Evolutionary conservation across 1,140 invertebrate species (phyloP).

Genomic region (Ceratina australensis): DNA sequence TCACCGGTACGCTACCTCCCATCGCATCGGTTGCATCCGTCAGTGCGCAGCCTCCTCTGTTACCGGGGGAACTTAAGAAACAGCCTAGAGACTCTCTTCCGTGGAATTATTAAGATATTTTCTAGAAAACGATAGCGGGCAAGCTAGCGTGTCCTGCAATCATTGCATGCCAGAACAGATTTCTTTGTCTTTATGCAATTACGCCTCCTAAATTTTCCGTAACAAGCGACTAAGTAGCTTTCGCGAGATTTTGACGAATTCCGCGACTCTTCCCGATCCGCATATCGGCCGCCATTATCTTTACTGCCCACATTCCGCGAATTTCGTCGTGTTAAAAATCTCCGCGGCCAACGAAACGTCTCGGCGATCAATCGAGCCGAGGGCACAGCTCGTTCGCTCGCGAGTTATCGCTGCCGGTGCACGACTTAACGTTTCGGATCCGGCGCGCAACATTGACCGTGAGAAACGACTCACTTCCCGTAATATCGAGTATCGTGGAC

Average conservation of each 20-base stretch:
- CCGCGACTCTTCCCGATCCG: no score
- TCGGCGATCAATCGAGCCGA: background rate
- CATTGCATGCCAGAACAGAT: background rate
- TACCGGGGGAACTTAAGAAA: background rate
- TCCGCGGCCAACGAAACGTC: background rate
- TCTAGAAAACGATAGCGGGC: slow-evolving; percentile 5
- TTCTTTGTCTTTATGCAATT: background rate
- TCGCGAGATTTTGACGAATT: no score
- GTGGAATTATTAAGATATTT: slow-evolving; percentile 29
- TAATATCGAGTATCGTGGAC: slow-evolving; percentile 34
- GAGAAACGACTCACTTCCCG: slow-evolving; percentile 16
- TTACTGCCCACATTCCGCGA: no score
- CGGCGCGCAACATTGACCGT: background rate
- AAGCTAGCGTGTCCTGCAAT: background rate
- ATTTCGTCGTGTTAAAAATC: no score
- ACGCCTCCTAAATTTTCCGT: no score
- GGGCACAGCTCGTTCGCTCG: background rate
- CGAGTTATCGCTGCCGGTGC: background rate
- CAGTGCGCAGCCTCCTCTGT: slow-evolving; percentile 3
- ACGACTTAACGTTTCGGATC: slow-evolving; percentile 4
- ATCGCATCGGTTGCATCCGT: slow-evolving; percentile 24
- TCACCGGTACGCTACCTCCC: slow-evolving; percentile 41
- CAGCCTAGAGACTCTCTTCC: background rate
- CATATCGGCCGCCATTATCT: no score
- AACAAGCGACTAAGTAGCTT: no score